Evolutionary conservation across 2,113 vertebrate genomes (phyloP).

Genomic region (Ancistrus triradiatus): DNA sequence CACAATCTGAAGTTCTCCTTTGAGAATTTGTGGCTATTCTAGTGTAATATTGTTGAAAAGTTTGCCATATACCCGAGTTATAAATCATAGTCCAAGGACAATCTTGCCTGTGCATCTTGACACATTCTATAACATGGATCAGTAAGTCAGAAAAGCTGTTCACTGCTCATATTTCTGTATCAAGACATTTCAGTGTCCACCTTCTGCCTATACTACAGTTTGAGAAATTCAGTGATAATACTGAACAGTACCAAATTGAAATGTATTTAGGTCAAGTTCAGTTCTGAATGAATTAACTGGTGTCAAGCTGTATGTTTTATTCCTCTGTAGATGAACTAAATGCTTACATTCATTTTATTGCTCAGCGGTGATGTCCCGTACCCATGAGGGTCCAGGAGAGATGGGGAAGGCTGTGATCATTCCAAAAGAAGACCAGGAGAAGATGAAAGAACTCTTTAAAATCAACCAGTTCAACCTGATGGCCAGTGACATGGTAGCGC

Average conservation of each 20-base stretch:
- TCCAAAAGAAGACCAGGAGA: conserved; percentile 90
- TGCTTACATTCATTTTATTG: background rate
- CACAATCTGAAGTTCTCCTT: background rate
- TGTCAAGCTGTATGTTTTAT: too few species aligned
- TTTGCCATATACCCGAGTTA: background rate
- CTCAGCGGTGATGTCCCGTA: conserved; percentile 89
- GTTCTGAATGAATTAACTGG: too few species aligned
- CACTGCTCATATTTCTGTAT: conserved; percentile 3
- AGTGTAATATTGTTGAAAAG: background rate
- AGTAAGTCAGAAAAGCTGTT: conserved; percentile 21
- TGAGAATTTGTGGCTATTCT: background rate
- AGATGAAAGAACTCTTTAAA: conserved; percentile 98
- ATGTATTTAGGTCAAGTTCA: too few species aligned
- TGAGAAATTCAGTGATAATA: too few species aligned
- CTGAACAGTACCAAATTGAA: too few species aligned
- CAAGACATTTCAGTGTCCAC: background rate
- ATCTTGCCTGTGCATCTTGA: conserved; percentile 4
- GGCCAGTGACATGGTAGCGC: conserved; percentile 95
- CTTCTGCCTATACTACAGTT: background rate
- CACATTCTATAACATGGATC: conserved; percentile 40
- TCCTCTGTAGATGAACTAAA: too few species aligned
- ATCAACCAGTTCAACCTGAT: conserved; percentile 99
- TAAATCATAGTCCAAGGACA: conserved; percentile 26
- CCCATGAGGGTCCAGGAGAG: conserved; percentile 89
- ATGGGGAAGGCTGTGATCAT: conserved; percentile 94